These are phyloP conservation scores for Parthenolecanium corni DNA, from an alignment of 2,888 invertebrate species.

Conservation along the genomic window DNA sequence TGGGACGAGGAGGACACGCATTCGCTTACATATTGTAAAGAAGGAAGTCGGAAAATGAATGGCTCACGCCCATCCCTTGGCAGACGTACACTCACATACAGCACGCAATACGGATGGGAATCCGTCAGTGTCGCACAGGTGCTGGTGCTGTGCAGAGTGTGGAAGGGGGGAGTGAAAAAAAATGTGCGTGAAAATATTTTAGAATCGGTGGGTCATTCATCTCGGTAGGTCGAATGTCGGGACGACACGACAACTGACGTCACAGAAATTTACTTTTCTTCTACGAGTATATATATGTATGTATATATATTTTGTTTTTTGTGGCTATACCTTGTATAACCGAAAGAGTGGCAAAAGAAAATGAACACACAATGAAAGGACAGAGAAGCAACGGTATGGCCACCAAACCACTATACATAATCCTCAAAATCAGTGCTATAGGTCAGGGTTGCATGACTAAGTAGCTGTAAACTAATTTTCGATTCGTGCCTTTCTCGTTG, in stretches of 20 bases:
- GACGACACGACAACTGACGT: conserved; percentile 23
- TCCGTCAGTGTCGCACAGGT: background rate
- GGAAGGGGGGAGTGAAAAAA: background rate
- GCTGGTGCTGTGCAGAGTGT: background rate
- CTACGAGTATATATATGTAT: background rate
- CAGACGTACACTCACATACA: background rate
- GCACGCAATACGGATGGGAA: background rate
- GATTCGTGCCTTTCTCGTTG: too few relatives aligned
- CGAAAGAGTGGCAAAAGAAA: too few relatives aligned
- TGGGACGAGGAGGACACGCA: too few relatives aligned
- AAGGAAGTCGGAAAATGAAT: too few relatives aligned
- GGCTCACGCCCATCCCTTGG: too few relatives aligned
- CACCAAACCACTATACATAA: background rate
- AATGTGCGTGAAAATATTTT: conserved; percentile 9
- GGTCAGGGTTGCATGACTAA: conserved; percentile 22
- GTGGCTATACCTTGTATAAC: too few relatives aligned
- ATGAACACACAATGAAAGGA: too few relatives aligned
- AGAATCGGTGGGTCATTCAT: conserved; percentile 7
- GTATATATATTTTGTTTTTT: background rate
- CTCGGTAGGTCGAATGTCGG: conserved; percentile 18
- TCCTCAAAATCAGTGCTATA: conserved; percentile 18
- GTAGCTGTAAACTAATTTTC: background rate
- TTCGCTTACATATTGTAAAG: too few relatives aligned
- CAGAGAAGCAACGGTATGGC: too few relatives aligned
- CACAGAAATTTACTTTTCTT: background rate